These are phyloP conservation scores for Sardina pilchardus DNA, from an alignment of 2,113 vertebrate genomes.

Conservation along the genomic window DNA sequence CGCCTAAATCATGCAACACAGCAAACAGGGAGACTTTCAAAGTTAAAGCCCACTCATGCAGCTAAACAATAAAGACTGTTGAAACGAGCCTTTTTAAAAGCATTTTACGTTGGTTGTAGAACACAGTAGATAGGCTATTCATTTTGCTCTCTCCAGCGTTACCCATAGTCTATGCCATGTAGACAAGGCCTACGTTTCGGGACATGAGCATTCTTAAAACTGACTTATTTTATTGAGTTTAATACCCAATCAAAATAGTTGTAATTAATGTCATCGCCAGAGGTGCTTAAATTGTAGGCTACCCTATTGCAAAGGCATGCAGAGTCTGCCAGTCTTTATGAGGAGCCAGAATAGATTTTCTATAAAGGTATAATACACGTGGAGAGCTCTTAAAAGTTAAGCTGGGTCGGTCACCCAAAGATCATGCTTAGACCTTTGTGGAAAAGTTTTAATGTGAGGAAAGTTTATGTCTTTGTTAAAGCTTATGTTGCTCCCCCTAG, in stretches of 20 bases:
- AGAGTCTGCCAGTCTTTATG: neutral
- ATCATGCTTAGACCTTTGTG: neutral
- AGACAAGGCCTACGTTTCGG: neutral
- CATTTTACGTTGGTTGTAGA: neutral
- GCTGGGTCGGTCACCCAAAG: neutral
- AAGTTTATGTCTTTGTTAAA: neutral
- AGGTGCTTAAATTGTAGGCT: neutral
- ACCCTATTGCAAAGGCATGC: neutral
- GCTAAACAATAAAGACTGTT: neutral
- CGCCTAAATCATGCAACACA: neutral
- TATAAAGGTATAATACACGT: neutral
- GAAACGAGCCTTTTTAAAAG: neutral
- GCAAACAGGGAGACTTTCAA: neutral
- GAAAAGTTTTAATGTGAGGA: neutral
- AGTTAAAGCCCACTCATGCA: neutral
- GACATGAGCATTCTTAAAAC: neutral
- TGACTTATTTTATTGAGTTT: neutral
- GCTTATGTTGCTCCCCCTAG: constrained; percentile 67
- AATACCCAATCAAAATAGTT: neutral
- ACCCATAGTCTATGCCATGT: neutral
- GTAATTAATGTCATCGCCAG: neutral
- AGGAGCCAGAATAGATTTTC: neutral
- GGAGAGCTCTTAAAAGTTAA: neutral
- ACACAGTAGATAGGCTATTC: neutral
- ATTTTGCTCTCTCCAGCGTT: neutral